Percentiles rank a stretch among this genome's conserved stretches.
Conservation (phyloP, 1,140 invertebrate genomes). For the Solen grandis region DNA sequence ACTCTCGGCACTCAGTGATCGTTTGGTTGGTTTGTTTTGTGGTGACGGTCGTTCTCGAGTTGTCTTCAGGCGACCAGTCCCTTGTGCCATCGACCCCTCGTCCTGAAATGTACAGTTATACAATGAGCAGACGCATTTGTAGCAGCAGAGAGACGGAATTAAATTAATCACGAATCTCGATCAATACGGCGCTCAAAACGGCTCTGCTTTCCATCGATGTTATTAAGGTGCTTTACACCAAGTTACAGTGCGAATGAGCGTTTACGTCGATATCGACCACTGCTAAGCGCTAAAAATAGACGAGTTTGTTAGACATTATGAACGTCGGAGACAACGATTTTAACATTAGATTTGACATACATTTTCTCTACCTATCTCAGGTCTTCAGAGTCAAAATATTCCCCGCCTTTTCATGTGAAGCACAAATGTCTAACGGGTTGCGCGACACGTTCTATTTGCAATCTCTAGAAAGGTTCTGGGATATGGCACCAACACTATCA, state of each 20-base stretch:
- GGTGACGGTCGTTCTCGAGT: conserved; percentile 53
- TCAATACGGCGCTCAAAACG: conserved; percentile 63
- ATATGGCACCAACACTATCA: no score
- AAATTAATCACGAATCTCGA: conserved; percentile 67
- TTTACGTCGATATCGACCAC: conserved; percentile 41
- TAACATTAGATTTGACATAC: no score
- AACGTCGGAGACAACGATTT: no score
- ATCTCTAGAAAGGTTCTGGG: no score
- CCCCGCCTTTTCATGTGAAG: no score
- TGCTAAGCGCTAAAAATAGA: background rate
- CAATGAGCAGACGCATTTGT: conserved; percentile 51
- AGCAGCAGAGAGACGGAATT: conserved; percentile 56
- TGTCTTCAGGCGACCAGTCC: conserved; percentile 64
- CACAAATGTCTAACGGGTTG: no score
- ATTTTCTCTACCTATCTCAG: no score
- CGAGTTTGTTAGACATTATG: no score
- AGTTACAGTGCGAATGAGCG: conserved; percentile 55
- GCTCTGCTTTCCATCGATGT: conserved; percentile 45
- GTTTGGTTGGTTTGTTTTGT: conserved; percentile 50
- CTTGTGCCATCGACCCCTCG: conserved; percentile 75
- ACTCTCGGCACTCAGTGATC: conserved; percentile 49
- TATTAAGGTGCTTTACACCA: conserved; percentile 54
- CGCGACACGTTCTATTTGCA: no score
- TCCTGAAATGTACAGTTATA: conserved; percentile 63
- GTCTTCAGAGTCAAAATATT: no score